Evolutionary conservation across 2,113 vertebrate species (phyloP).

Genomic region (Brachypodius melanocephalos): DNA sequence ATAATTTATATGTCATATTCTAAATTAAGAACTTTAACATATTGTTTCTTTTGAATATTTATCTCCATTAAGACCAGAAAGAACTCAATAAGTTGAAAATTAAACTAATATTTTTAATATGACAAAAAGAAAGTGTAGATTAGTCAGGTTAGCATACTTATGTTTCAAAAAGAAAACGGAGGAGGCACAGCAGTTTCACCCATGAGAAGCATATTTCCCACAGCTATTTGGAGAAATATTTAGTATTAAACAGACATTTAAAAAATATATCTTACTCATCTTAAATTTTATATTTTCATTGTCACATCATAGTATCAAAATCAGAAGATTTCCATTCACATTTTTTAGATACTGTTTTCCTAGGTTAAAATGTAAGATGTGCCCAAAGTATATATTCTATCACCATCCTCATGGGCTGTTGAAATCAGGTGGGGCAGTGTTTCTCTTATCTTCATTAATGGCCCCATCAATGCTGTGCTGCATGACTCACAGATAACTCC

Average conservation of each 20-base stretch:
- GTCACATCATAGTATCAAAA: neutral
- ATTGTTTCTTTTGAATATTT: neutral
- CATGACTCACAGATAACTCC: too few relatives aligned
- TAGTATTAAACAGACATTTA: rapidly evolving
- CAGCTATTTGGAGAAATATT: neutral
- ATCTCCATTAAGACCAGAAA: neutral
- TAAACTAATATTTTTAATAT: neutral
- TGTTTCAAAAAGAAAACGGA: neutral
- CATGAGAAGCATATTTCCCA: neutral
- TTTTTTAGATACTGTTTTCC: neutral
- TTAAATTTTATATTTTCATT: neutral
- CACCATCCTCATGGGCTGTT: too few relatives aligned
- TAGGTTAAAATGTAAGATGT: too few relatives aligned
- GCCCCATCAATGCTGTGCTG: too few relatives aligned
- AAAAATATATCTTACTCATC: neutral
- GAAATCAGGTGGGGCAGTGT: too few relatives aligned
- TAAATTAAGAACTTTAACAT: neutral
- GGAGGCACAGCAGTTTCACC: neutral
- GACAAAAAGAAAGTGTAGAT: neutral
- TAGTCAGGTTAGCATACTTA: neutral
- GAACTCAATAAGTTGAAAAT: neutral
- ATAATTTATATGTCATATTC: neutral
- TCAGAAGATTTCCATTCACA: neutral
- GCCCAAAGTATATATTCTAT: too few relatives aligned
- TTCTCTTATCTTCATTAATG: too few relatives aligned